A percentile compares a stretch with the other conserved stretches of the same genome.
Evolutionary conservation across 1,140 invertebrate species (phyloP).

Genomic region (Caenorhabditis tropicalis): DNA sequence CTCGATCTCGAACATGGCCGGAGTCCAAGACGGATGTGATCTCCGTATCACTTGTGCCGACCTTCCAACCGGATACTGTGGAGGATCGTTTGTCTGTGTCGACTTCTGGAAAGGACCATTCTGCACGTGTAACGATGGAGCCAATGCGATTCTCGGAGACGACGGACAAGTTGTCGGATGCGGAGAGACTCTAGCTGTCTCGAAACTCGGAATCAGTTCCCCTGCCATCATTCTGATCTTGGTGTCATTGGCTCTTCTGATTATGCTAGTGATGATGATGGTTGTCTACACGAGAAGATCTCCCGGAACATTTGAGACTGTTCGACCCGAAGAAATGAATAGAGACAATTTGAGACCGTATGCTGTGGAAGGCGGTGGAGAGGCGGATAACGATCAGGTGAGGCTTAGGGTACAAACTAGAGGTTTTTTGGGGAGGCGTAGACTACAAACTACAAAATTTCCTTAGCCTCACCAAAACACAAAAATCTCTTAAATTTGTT

Average conservation of each 20-base stretch:
- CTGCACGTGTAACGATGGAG: slow-evolving; percentile 67
- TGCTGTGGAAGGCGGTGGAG: slow-evolving; percentile 70
- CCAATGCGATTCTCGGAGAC: slow-evolving; percentile 57
- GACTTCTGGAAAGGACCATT: slow-evolving; percentile 72
- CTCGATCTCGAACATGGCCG: slow-evolving; percentile 46
- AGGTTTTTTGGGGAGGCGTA: neutral
- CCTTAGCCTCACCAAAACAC: no score
- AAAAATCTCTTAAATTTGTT: neutral
- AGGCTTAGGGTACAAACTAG: no score
- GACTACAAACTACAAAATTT: neutral
- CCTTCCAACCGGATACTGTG: slow-evolving; percentile 61
- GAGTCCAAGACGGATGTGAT: slow-evolving; percentile 56
- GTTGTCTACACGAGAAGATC: slow-evolving; percentile 59
- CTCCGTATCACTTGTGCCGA: slow-evolving; percentile 62
- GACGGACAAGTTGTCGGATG: slow-evolving; percentile 67
- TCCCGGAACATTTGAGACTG: slow-evolving; percentile 63
- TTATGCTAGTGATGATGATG: slow-evolving; percentile 64
- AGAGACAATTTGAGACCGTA: slow-evolving; percentile 68
- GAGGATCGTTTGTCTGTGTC: slow-evolving; percentile 61
- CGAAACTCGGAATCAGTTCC: slow-evolving; percentile 62
- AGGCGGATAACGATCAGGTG: slow-evolving; percentile 65
- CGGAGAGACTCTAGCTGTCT: slow-evolving; percentile 61
- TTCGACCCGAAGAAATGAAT: slow-evolving; percentile 70
- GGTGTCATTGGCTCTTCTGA: slow-evolving; percentile 58
- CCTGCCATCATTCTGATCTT: slow-evolving; percentile 66